Percentiles rank a stretch among this genome's conserved stretches.
Evolutionary conservation across 2,113 vertebrate genomes (phyloP).

Genomic region (Harpagus bidentatus): DNA sequence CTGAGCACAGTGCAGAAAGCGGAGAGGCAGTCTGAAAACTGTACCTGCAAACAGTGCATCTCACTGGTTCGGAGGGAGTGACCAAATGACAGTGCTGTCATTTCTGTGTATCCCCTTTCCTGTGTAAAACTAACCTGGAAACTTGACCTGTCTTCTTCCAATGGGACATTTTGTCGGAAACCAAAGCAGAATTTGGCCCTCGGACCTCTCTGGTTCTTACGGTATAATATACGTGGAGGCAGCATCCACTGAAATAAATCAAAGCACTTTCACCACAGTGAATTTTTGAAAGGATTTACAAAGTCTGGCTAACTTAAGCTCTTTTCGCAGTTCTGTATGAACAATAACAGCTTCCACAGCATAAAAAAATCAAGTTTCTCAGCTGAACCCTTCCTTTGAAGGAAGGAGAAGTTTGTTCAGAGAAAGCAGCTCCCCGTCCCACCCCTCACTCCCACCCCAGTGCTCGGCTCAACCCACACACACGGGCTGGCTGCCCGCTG

Average conservation of each 20-base stretch:
- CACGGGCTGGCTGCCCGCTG: rapidly evolving
- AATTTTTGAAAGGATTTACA: background rate
- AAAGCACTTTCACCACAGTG: background rate
- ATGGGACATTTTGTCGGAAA: background rate
- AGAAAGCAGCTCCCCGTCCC: background rate
- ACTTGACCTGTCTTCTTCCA: background rate
- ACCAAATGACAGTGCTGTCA: background rate
- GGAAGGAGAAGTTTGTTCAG: background rate
- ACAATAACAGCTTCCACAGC: background rate
- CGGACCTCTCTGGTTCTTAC: background rate
- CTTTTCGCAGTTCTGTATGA: background rate
- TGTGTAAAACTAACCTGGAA: background rate
- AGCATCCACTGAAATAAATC: background rate
- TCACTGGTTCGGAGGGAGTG: background rate
- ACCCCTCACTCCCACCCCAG: background rate
- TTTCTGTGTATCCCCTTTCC: background rate
- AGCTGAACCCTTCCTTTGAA: background rate
- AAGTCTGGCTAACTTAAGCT: background rate
- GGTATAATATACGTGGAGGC: background rate
- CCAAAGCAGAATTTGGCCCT: background rate
- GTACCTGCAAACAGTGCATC: background rate
- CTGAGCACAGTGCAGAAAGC: background rate
- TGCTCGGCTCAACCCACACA: rapidly evolving
- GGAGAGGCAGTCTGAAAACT: background rate
- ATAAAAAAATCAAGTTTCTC: background rate